Base-by-base conservation (phyloP, 2,888 invertebrate genomes). In the Eristalis arbustorum region DNA sequence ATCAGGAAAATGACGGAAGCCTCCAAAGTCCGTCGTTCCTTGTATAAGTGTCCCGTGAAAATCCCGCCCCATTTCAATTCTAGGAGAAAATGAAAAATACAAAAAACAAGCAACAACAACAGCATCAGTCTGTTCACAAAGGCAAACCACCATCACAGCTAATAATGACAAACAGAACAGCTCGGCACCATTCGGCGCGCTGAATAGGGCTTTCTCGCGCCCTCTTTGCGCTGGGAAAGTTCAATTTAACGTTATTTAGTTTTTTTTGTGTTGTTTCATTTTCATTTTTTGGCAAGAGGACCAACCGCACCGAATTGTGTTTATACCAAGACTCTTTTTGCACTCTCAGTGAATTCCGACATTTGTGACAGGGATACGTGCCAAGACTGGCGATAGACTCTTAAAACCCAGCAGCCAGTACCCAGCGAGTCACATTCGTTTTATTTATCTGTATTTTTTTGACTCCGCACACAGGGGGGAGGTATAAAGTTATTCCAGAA, bases 321-420 rank as follows among this genome's bases (percentile, higher is more conserved):
- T 84, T 76, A 79, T 80, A 67, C 72, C 63, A 63, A 23, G 31
- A n/a, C n/a, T 84, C 68, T 62, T 42, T 83, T 73, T 73, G 68
- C 73, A 73, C 64, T 49, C 49, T 85, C 68, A 69, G 81, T 62
- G 84, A 76, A 73, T 85, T 80, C 80, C 72, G 72, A 77, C 84
- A 81, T 81, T 85, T 85, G 81, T 85, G 84, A 85, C 84, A 81
- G 76, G 81, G 49, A 69, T 64, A 81, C 84, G 84, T 85, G 84
- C 76, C 76, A 81, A n/a, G 81, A 85, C 84, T 85, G 34, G 25
- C 11, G 64, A 77, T 73, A 69, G 23, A 66, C 42, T 63, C 61
- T 73, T 18, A 18, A 49, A 49, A 49, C 49, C 31, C 31, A 18
- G 13, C 42, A 14, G 5, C 42, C 31, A n/a, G 49, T 23, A n/a